These are phyloP conservation scores for Crotophaga sulcirostris DNA, from an alignment of 2,113 vertebrate genomes.

Conservation along the genomic window DNA sequence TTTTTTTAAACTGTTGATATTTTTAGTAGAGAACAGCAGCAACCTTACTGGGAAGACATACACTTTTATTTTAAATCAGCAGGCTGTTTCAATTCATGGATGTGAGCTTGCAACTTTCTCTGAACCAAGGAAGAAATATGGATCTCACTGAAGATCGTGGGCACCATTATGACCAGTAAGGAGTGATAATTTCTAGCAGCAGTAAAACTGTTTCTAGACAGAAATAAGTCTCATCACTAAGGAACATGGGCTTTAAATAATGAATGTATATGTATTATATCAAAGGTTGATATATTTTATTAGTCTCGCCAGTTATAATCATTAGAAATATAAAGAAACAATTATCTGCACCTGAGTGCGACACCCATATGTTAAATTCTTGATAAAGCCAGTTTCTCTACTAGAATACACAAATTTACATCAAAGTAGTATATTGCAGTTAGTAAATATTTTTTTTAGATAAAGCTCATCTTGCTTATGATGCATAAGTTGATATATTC, in stretches of 20 bases:
- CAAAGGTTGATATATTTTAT: not conserved
- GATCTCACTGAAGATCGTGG: not conserved
- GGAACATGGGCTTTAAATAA: not conserved
- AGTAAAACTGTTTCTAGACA: not conserved
- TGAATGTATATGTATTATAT: not conserved
- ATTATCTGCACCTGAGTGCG: not conserved
- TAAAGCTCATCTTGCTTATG: not conserved
- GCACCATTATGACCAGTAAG: not conserved
- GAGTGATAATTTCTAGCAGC: not conserved
- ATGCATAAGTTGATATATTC: not conserved
- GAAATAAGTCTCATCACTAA: not conserved
- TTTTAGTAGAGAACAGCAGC: not conserved
- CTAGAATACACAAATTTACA: not conserved
- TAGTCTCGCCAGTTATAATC: not conserved
- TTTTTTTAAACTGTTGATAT: not conserved
- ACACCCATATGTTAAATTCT: not conserved
- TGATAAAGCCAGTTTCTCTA: not conserved
- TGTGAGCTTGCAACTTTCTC: not conserved
- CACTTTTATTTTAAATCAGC: not conserved
- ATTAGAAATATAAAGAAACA: not conserved
- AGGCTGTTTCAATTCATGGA: not conserved
- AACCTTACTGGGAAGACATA: not conserved
- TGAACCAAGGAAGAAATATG: not conserved
- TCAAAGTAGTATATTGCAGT: not conserved
- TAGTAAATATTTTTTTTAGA: not conserved